Percentiles rank a stretch among this genome's conserved stretches.
Evolutionary conservation across 2,113 vertebrate species (phyloP).

Genomic region (Andinoacara biseriatus): DNA sequence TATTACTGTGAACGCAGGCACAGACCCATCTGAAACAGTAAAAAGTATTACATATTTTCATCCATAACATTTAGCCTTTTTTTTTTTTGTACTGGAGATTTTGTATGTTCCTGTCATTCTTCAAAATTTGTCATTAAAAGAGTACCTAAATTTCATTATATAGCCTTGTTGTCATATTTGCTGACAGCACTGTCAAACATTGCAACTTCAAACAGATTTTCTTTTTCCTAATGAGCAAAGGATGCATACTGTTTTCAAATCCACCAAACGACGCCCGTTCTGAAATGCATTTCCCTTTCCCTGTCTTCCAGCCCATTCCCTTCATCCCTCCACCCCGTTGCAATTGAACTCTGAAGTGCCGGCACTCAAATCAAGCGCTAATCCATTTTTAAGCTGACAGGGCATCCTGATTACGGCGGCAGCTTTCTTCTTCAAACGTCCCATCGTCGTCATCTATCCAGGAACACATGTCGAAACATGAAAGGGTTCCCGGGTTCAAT

Average conservation of each 20-base stretch:
- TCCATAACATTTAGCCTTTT: constrained; percentile 33
- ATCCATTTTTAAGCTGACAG: constrained; percentile 80
- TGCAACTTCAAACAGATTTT: constrained; percentile 69
- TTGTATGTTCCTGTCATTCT: constrained; percentile 28
- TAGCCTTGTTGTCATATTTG: constrained; percentile 51
- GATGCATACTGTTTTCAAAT: constrained; percentile 60
- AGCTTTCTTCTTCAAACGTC: constrained; percentile 81
- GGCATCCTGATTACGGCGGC: constrained; percentile 72
- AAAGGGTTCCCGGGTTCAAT: constrained; percentile 76
- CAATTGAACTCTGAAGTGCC: constrained; percentile 71
- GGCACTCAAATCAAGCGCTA: constrained; percentile 70
- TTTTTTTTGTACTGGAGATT: constrained; percentile 13
- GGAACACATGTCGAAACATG: constrained; percentile 77
- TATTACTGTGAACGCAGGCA: constrained; percentile 27
- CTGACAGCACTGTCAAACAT: constrained; percentile 58
- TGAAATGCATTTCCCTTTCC: constrained; percentile 65
- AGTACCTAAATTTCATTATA: constrained; percentile 45
- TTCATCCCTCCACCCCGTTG: constrained; percentile 48
- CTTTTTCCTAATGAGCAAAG: constrained; percentile 69
- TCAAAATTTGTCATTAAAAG: constrained; percentile 39
- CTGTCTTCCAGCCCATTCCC: constrained; percentile 54
- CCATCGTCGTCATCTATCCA: constrained; percentile 63
- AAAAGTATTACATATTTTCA: constrained; percentile 9
- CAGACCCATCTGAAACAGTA: constrained; percentile 20
- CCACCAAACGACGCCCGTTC: constrained; percentile 49